phyloP scores from a whole-genome alignment of 2,113 vertebrate species.

The Camelus dromedarius region DNA sequence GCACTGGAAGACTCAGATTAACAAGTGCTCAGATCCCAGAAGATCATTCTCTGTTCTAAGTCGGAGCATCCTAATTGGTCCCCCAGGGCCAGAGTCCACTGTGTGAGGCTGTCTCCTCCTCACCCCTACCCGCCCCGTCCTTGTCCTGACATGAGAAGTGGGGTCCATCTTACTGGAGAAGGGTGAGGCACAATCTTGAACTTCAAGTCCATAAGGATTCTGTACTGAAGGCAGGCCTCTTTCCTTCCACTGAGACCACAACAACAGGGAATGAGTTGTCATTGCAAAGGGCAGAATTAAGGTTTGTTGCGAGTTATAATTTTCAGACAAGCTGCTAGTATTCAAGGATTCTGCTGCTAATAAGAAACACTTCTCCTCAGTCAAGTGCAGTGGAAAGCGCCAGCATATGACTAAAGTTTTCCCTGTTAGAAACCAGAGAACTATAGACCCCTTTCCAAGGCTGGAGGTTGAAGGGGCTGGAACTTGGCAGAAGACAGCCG shows the following conservation, averaged over 20 bases:
- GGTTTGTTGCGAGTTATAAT: neutral
- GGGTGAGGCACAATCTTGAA: neutral
- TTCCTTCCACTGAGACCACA: neutral
- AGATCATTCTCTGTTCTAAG: slow-evolving; percentile 52
- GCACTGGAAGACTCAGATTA: neutral
- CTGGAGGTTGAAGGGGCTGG: neutral
- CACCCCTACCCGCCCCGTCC: neutral
- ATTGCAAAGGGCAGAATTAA: neutral
- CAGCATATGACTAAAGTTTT: slow-evolving; percentile 45
- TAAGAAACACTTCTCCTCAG: slow-evolving; percentile 31
- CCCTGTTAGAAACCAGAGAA: slow-evolving; percentile 33
- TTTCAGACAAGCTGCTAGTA: neutral
- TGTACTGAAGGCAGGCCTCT: neutral
- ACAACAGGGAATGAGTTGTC: neutral
- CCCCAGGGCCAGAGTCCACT: slow-evolving; percentile 8
- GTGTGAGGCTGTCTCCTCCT: neutral
- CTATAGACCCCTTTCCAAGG: slow-evolving; percentile 10
- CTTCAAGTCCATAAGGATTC: neutral
- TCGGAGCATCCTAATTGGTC: slow-evolving; percentile 48
- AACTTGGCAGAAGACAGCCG: neutral
- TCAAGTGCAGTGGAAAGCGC: neutral
- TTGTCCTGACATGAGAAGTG: neutral
- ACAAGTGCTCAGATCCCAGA: slow-evolving; percentile 53
- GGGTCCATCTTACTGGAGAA: neutral
- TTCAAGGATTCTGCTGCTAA: slow-evolving; percentile 27